Evolutionary conservation across 2,888 invertebrate species (phyloP), one percentile per base, ranked within the genome.

Genomic region (Phortica okadai): DNA sequence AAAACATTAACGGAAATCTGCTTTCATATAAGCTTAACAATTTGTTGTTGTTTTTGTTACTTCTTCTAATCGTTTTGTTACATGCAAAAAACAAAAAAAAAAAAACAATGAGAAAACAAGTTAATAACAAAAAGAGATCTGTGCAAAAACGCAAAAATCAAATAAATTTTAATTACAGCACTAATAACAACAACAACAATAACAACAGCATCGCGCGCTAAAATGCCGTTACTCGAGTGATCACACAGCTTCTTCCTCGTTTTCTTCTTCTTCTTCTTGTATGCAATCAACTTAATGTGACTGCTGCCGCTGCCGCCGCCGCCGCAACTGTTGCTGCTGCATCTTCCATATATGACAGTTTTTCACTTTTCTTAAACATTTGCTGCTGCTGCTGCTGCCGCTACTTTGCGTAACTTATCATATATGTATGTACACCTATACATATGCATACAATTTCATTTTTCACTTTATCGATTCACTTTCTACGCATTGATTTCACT

Each of bases 401-500:
- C 21, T 50, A 2, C 33, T 82, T 82, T 83, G 82, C 84, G 82
- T 84, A 79, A 81, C 79, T 66, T 69, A 33, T 1, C 33, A 33
- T 33, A 33, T 33, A 33, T 33, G 33, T 1, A 5, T 33, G 33
- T 33, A 1, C 33, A 33, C 33, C 33, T 1, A 33, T 33, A 33
- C 33, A 33, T 33, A 33, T 33, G 33, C 4, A 33, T 33, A 74
- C 67, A 64, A 74, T 59, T 73, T 76, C 74, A 80, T 74, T 76
- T 74, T 76, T 50, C 50, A 50, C 50, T 50, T 50, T 62, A 62
- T 62, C 67, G 74, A 84, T 86, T 89, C 89, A 89, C 89, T 89
- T 89, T 90, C 89, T 89, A 85, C 78, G 80, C 84, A 88, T 88
- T 88, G 86, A 89, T 88, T 89, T 89, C 89, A 86, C 87, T 83